Percentiles rank a stretch among this genome's conserved stretches.
phyloP scores from a whole-genome alignment of 2,888 invertebrate species.

The Cephus sareptanus region DNA sequence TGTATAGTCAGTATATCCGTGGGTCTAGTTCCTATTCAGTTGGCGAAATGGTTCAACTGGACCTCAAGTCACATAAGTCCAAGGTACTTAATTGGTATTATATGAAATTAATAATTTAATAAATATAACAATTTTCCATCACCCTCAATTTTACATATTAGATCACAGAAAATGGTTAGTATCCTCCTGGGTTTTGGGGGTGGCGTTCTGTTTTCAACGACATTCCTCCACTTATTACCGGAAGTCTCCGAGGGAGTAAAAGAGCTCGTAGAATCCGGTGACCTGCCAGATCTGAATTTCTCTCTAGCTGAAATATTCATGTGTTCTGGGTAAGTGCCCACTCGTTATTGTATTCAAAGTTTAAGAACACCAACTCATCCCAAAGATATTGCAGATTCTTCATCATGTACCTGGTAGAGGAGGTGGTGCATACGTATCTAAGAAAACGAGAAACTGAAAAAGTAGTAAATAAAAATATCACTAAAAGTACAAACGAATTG shows the following conservation, averaged over 20 bases:
- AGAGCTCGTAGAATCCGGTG: constrained; percentile 66
- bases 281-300: constrained; percentile 70
- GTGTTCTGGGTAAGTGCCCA: constrained; percentile 67
- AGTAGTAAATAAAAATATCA: constrained; percentile 27
- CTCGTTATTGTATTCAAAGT: not conserved
- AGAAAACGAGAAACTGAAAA: constrained; percentile 32
- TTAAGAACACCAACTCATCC: not conserved
- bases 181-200: constrained; percentile 83
- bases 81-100: constrained; percentile 38
- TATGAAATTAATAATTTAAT: not conserved
- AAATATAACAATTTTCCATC: not conserved
- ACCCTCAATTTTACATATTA: constrained; percentile 18
- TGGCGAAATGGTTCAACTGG: constrained; percentile 77
- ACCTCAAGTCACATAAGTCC: constrained; percentile 55
- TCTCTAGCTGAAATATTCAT: constrained; percentile 78
- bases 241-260: constrained; percentile 79
- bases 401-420: constrained; percentile 75
- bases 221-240: constrained; percentile 83
- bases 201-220: constrained; percentile 85
- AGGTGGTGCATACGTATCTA: constrained; percentile 79
- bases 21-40: constrained; percentile 79
- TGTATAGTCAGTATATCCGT: constrained; percentile 80
- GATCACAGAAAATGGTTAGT: constrained; percentile 67
- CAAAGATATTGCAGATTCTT: constrained; percentile 50
- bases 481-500: constrained; percentile 55